A percentile compares a stretch with the other conserved stretches of the same genome.
These are phyloP conservation scores for Aradophagus sp. DNA, from an alignment of 1,140 invertebrate species.

Conservation along the genomic window DNA sequence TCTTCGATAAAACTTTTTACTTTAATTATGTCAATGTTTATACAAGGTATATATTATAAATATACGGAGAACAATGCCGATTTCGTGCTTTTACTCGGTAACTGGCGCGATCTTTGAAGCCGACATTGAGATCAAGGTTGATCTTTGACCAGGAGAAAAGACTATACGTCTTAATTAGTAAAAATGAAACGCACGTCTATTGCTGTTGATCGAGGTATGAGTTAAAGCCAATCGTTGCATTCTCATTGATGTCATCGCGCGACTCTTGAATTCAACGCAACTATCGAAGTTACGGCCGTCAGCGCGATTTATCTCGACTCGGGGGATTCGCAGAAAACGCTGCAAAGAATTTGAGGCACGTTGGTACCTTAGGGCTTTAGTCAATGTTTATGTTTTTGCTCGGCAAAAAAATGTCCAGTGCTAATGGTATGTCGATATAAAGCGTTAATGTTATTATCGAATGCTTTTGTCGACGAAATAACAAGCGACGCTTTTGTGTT, in stretches of 20 bases:
- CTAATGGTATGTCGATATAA: too few relatives aligned
- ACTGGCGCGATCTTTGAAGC: conserved; percentile 10
- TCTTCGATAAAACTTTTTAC: neutral
- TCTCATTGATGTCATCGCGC: conserved; percentile 61
- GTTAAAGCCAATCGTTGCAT: conserved; percentile 62
- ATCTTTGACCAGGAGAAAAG: conserved; percentile 62
- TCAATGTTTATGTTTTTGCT: too few relatives aligned
- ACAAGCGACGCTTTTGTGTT: too few relatives aligned
- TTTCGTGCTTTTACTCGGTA: conserved; percentile 8
- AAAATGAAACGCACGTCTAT: conserved; percentile 62
- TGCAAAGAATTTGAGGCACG: conserved; percentile 12
- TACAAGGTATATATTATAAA: too few relatives aligned
- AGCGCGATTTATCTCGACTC: conserved; percentile 54
- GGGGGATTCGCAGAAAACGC: conserved; percentile 46
- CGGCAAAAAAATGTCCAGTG: too few relatives aligned
- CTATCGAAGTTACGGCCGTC: conserved; percentile 36
- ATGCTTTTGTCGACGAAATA: too few relatives aligned
- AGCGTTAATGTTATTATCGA: too few relatives aligned
- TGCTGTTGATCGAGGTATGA: conserved; percentile 55
- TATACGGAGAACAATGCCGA: conserved; percentile 33
- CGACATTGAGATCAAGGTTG: conserved; percentile 57
- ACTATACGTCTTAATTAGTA: conserved; percentile 66
- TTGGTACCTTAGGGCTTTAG: too few relatives aligned
- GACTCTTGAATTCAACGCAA: conserved; percentile 55
- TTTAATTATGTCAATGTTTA: conserved; percentile 31